phyloP scores from a whole-genome alignment of 2,888 invertebrate species.

The Hipparchia semele region DNA sequence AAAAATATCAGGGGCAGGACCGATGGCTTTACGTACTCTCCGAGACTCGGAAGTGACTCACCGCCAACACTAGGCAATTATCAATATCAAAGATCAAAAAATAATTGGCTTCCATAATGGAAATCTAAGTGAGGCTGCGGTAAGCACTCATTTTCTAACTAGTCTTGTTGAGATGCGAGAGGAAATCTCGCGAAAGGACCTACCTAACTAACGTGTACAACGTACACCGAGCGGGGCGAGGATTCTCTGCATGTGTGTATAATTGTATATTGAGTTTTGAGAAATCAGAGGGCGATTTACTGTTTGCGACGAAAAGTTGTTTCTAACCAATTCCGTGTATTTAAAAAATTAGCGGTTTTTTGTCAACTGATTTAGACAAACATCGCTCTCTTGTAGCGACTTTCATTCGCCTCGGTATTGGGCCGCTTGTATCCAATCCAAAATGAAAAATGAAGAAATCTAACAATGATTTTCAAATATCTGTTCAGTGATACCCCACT shows the following conservation, averaged over 20 bases:
- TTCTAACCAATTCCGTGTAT: no score
- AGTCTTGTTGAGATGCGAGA: conserved; percentile 22
- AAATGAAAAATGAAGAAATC: no score
- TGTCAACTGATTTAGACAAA: no score
- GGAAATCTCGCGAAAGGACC: conserved; percentile 28
- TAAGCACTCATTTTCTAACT: neutral
- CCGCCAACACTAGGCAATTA: no score
- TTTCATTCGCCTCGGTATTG: no score
- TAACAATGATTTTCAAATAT: no score
- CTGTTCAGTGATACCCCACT: no score
- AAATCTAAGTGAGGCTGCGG: neutral
- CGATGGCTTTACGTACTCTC: no score
- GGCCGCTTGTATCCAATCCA: no score
- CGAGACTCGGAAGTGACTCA: no score
- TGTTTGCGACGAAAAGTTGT: conserved; percentile 22
- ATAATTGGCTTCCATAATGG: neutral
- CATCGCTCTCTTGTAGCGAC: no score
- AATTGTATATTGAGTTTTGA: conserved; percentile 42
- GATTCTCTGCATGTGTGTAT: conserved; percentile 23
- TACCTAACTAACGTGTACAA: conserved; percentile 26
- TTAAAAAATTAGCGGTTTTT: neutral
- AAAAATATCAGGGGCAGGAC: no score
- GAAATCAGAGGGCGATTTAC: conserved; percentile 28
- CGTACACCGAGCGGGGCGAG: conserved; percentile 21
- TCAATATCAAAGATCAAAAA: neutral